These are phyloP conservation scores for Kryptolebias ocellatus DNA, from an alignment of 2,797 vertebrate species.

Conservation along the genomic window DNA sequence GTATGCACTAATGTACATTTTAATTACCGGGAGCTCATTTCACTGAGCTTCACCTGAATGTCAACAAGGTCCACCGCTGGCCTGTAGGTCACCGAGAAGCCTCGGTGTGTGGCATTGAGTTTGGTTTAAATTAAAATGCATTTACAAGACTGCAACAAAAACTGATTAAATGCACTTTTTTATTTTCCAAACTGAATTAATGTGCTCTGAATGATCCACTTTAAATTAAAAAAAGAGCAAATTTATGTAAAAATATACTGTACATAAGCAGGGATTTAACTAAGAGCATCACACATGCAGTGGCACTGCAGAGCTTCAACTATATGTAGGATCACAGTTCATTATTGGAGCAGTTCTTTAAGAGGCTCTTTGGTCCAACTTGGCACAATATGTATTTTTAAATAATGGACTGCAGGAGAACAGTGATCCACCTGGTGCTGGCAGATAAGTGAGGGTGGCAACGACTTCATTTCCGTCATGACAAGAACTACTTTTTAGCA, in stretches of 20 bases:
- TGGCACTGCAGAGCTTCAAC: background rate
- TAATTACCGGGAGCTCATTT: background rate
- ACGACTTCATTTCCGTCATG: background rate
- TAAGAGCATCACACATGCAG: background rate
- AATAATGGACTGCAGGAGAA: background rate
- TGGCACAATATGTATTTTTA: background rate
- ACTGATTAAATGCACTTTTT: background rate
- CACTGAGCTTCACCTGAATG: background rate
- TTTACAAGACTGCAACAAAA: background rate
- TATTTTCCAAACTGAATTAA: background rate
- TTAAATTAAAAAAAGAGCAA: background rate
- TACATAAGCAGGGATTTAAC: background rate
- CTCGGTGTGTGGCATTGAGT: background rate
- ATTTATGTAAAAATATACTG: background rate
- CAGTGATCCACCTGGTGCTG: background rate
- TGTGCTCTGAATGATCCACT: background rate
- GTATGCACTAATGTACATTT: constrained; percentile 1
- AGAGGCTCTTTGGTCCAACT: background rate
- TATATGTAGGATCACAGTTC: background rate
- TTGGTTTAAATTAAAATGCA: constrained; percentile 2
- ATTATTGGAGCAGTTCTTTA: constrained; percentile 12
- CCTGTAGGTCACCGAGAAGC: background rate
- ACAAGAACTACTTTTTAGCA: too few relatives aligned
- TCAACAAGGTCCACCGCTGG: background rate
- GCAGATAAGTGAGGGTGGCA: background rate